phyloP scores from a whole-genome alignment of 2,888 invertebrate genomes.

The Ichneumoninae sp. region DNA sequence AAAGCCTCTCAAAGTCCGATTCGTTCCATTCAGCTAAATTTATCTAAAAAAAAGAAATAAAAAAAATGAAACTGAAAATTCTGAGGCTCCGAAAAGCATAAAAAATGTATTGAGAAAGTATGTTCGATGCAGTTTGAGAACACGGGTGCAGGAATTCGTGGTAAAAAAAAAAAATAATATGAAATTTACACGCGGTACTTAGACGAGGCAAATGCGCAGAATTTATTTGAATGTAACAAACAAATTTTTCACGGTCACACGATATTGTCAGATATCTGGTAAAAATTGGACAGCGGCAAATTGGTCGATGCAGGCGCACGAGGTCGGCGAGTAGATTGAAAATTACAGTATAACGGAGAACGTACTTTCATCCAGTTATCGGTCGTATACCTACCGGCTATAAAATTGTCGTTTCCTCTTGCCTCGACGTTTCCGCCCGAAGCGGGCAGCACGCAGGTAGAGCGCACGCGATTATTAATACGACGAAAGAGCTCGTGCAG shows the following conservation, averaged over 20 bases:
- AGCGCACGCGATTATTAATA: constrained; percentile 49
- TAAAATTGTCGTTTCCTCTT: constrained; percentile 46
- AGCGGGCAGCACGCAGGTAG: constrained; percentile 17
- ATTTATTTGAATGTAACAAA: not conserved
- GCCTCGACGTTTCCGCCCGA: constrained; percentile 28
- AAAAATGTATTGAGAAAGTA: not conserved
- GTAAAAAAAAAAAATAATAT: not conserved
- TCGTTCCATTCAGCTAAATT: not conserved
- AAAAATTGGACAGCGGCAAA: not conserved
- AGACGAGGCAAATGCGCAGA: not conserved
- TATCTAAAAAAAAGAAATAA: not conserved
- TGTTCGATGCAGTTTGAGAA: no score
- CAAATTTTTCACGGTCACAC: not conserved
- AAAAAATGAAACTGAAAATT: not conserved
- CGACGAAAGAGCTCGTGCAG: constrained; percentile 18
- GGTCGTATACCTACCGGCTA: constrained; percentile 16
- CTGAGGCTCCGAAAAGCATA: no score
- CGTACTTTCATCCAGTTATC: constrained; percentile 35
- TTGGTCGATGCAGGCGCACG: not conserved
- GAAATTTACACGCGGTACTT: not conserved
- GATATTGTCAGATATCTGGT: not conserved
- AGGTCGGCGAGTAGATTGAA: not conserved
- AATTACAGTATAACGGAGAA: constrained; percentile 4
- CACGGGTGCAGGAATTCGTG: not conserved
- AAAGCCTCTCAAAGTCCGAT: not conserved